phyloP scores from a whole-genome alignment of 2,888 invertebrate genomes.

The Latrodectus hesperus region DNA sequence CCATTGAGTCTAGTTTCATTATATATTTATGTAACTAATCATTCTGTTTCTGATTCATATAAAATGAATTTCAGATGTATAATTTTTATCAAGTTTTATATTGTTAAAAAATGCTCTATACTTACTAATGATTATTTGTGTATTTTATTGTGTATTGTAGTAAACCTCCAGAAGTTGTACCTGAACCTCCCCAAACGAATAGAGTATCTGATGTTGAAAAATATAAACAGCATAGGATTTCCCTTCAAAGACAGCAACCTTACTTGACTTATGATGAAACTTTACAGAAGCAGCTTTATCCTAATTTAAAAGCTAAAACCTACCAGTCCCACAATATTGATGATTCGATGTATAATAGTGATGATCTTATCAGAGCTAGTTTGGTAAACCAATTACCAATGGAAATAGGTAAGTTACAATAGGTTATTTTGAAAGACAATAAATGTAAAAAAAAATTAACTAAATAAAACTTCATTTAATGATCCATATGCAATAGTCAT shows the following conservation, averaged over 20 bases:
- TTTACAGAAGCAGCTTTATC: slow-evolving; percentile 34
- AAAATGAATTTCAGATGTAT: no score
- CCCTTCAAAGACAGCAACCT: slow-evolving; percentile 13
- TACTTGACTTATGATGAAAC: slow-evolving; percentile 41
- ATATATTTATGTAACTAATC: no score
- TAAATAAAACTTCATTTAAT: no score
- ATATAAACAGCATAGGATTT: slow-evolving; percentile 39
- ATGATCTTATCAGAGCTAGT: slow-evolving; percentile 56
- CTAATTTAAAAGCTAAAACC: slow-evolving; percentile 25
- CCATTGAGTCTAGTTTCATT: no score
- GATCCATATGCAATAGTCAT: no score
- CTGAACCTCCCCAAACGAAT: slow-evolving; percentile 22
- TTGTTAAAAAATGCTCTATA: no score
- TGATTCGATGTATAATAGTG: slow-evolving; percentile 41
- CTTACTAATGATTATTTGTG: background rate
- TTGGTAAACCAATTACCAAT: slow-evolving; percentile 59
- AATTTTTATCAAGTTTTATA: no score
- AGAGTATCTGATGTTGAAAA: slow-evolving; percentile 48
- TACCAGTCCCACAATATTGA: slow-evolving; percentile 24
- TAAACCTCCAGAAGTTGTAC: slow-evolving; percentile 32
- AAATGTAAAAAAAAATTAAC: no score
- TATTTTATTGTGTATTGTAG: slow-evolving; percentile 10
- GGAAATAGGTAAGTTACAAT: slow-evolving; percentile 26
- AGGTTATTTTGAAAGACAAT: no score
- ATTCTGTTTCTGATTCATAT: no score